phyloP scores from a whole-genome alignment of 2,113 vertebrate species.

The Formicarius rufipectus region DNA sequence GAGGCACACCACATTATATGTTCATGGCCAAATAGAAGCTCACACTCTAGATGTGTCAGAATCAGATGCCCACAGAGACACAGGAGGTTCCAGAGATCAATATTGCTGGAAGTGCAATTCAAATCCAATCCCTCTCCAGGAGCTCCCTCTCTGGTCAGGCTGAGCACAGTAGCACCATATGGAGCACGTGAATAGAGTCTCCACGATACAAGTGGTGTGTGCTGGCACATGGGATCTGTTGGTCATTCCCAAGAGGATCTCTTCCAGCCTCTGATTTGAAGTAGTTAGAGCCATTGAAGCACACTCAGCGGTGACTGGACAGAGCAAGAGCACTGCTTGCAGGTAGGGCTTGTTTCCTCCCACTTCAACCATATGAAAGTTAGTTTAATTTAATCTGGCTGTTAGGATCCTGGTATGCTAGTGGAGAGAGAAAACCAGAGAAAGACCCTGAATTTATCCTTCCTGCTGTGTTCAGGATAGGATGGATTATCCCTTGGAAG shows the following conservation, averaged over 20 bases:
- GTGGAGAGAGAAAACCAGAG: not conserved
- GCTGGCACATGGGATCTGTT: not conserved
- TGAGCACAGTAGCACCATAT: not conserved
- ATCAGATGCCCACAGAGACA: not conserved
- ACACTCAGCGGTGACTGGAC: rapidly evolving
- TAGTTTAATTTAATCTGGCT: not conserved
- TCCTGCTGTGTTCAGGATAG: not conserved
- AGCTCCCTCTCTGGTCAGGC: not conserved
- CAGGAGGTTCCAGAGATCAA: not conserved
- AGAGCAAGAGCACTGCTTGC: not conserved
- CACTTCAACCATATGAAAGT: not conserved
- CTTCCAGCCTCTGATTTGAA: not conserved
- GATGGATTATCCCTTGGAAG: not conserved
- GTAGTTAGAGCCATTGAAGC: not conserved
- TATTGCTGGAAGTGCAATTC: not conserved
- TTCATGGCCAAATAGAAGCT: rapidly evolving
- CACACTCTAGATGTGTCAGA: not conserved
- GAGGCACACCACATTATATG: not conserved
- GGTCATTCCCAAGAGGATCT: not conserved
- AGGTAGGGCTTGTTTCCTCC: not conserved
- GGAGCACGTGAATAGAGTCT: not conserved
- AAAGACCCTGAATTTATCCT: not conserved
- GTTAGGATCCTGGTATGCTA: not conserved
- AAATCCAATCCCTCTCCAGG: not conserved
- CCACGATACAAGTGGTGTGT: not conserved